Evolutionary conservation across 2,888 invertebrate genomes (phyloP).

Genomic region (Rotaria magnacalcarata): DNA sequence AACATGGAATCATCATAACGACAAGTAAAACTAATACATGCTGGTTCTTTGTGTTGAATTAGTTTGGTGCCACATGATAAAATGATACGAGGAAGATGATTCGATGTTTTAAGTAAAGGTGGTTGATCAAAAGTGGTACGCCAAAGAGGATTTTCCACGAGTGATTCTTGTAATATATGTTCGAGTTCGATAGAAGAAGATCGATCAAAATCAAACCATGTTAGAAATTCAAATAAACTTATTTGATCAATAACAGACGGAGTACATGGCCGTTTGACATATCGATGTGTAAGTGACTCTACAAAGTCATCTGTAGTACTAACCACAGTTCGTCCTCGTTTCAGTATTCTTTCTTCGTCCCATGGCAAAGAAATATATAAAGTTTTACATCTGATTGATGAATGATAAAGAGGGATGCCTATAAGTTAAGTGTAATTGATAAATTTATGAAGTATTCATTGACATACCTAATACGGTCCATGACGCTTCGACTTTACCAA

Average conservation of each 20-base stretch:
- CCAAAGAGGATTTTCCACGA: not conserved
- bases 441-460: not conserved
- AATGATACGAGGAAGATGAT: not conserved
- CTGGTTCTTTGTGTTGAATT: not conserved
- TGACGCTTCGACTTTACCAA: not conserved
- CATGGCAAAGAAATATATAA: slow-evolving; percentile 1
- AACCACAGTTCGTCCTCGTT: not conserved
- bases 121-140: not conserved
- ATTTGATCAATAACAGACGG: not conserved
- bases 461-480: not conserved
- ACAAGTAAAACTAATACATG: not conserved
- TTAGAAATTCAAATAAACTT: not conserved
- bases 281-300: not conserved
- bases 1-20: not conserved
- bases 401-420: slow-evolving; percentile 14
- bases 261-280: not conserved
- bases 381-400: not conserved
- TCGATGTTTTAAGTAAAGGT: not conserved
- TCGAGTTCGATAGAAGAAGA: not conserved
- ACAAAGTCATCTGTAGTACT: not conserved
- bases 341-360: not conserved
- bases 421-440: not conserved
- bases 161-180: not conserved
- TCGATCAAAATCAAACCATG: not conserved
- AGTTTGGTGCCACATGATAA: not conserved